phyloP scores from a whole-genome alignment of 2,113 vertebrate species.

The Aplodontia rufa region DNA sequence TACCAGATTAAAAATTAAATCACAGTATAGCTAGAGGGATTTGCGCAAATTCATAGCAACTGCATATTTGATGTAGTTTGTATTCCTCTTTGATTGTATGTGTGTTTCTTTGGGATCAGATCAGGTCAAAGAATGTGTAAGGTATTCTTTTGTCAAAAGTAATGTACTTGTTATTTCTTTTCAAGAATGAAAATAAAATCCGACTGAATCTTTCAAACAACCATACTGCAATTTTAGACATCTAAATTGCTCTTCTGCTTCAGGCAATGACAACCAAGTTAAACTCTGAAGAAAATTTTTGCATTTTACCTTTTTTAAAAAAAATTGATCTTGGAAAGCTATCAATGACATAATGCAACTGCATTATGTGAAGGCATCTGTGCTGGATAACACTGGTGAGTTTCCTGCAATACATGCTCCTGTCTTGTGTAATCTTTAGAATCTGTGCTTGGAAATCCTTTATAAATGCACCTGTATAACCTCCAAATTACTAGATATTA shows the following conservation, averaged over 20 bases:
- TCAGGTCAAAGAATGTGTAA: slow-evolving; percentile 43
- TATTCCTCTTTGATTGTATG: neutral
- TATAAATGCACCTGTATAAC: neutral
- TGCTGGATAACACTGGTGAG: fast-evolving
- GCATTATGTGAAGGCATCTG: too few relatives aligned
- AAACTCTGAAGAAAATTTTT: neutral
- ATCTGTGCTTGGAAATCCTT: neutral
- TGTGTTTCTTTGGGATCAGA: slow-evolving; percentile 7
- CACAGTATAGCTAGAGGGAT: neutral
- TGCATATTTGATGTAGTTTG: neutral
- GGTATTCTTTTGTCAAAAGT: slow-evolving; percentile 47
- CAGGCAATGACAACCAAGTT: slow-evolving; percentile 37
- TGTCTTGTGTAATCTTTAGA: neutral
- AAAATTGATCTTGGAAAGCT: neutral
- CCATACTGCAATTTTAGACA: neutral
- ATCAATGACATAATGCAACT: neutral
- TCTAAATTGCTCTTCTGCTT: slow-evolving; percentile 31
- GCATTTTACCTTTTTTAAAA: neutral
- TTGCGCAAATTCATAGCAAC: neutral
- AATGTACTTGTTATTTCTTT: slow-evolving; percentile 37
- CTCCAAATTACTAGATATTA: neutral
- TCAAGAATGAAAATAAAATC: slow-evolving; percentile 49
- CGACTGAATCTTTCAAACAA: slow-evolving; percentile 8
- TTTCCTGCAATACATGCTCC: too few relatives aligned
- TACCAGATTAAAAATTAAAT: slow-evolving; percentile 24